These are phyloP conservation scores for Pachyramphus minor DNA, from an alignment of 2,113 vertebrate species.

Conservation along the genomic window DNA sequence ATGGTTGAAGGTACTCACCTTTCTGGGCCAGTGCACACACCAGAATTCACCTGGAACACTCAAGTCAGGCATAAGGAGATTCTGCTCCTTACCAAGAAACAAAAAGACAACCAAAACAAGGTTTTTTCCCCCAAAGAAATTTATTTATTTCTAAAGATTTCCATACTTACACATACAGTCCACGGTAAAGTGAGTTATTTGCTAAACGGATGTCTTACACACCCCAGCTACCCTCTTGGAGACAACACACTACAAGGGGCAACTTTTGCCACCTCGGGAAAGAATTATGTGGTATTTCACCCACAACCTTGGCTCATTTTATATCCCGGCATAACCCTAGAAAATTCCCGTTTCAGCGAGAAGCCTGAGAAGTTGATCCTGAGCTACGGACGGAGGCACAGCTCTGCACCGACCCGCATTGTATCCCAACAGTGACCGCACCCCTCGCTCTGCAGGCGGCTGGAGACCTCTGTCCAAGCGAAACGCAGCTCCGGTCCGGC, in stretches of 20 bases:
- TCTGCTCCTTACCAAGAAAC: fast-evolving
- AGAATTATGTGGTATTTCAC: fast-evolving
- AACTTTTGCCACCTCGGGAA: fast-evolving
- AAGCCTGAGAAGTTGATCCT: no score
- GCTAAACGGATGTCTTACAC: fast-evolving
- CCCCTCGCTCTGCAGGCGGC: not conserved
- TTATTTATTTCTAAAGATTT: not conserved
- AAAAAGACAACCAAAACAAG: fast-evolving
- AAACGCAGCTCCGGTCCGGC: not conserved
- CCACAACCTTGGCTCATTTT: fast-evolving
- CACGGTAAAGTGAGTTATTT: fast-evolving
- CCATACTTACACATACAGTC: fast-evolving
- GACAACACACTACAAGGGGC: fast-evolving
- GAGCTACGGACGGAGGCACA: fast-evolving
- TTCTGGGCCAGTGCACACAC: no score
- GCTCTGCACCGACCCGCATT: fast-evolving
- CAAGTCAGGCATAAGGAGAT: fast-evolving
- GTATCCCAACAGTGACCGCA: not conserved
- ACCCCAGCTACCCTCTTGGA: fast-evolving
- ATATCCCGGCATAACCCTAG: no score
- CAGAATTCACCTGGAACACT: fast-evolving
- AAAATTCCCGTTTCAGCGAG: fast-evolving
- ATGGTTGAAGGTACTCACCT: not conserved
- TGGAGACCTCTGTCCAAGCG: fast-evolving
- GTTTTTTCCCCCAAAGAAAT: fast-evolving